These are phyloP conservation scores for Helarctos malayanus DNA, from an alignment of 2,797 vertebrate species.

Conservation along the genomic window DNA sequence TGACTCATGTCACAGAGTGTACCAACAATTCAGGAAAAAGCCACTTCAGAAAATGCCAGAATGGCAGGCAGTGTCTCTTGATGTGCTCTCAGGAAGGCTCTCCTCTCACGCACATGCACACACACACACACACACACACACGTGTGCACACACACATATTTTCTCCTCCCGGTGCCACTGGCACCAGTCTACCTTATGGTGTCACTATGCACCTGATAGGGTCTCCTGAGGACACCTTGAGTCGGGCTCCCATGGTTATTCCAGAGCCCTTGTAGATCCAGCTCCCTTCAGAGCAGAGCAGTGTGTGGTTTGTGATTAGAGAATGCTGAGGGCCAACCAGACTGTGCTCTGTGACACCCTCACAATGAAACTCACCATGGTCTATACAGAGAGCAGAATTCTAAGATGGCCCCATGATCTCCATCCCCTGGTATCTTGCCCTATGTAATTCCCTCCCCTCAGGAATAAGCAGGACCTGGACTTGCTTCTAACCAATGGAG, in stretches of 20 bases:
- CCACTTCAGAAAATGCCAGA: constrained; percentile 63
- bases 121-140: too few relatives aligned
- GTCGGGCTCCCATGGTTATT: neutral
- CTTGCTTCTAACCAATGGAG: neutral
- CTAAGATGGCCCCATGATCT: neutral
- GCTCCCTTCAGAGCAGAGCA: neutral
- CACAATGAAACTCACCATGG: neutral
- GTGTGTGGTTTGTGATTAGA: neutral
- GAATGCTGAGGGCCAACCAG: too few relatives aligned
- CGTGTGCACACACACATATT: neutral
- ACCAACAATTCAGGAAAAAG: constrained; percentile 69
- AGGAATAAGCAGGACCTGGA: neutral
- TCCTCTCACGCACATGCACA: neutral
- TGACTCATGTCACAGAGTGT: constrained; percentile 79
- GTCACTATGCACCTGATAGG: neutral
- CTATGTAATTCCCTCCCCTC: neutral
- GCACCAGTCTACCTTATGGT: neutral
- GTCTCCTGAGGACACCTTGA: neutral
- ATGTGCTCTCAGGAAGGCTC: neutral
- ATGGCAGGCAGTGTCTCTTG: neutral
- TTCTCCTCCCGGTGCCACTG: neutral
- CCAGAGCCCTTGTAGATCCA: neutral
- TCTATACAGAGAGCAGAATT: neutral
- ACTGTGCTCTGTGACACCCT: neutral
- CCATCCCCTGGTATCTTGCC: accelerated